Evolutionary conservation across 2,113 vertebrate genomes (phyloP).

Genomic region (Urocitellus parryii): DNA sequence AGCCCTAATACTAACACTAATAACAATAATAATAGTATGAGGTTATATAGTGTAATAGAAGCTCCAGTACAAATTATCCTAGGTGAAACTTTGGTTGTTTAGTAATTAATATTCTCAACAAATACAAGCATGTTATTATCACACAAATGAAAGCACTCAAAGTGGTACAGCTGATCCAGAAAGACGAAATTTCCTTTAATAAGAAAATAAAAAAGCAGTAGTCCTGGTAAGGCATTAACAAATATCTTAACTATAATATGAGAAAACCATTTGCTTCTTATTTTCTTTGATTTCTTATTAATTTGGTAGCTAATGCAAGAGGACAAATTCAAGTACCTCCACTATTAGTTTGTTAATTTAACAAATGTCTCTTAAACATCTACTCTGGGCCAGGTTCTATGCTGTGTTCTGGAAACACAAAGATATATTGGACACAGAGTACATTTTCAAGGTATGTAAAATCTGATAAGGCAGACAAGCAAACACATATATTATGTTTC

Average conservation of each 20-base stretch:
- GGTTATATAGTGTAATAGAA: not conserved
- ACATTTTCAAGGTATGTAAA: not conserved
- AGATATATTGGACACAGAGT: not conserved
- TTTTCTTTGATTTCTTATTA: not conserved
- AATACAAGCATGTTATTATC: not conserved
- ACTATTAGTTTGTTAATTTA: not conserved
- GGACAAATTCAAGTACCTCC: not conserved
- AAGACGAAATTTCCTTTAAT: not conserved
- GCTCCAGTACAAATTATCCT: not conserved
- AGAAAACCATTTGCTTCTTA: not conserved
- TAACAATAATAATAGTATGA: rapidly evolving
- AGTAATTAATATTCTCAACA: constrained; percentile 26
- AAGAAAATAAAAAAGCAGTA: not conserved
- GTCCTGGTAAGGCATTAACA: not conserved
- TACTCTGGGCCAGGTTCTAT: not conserved
- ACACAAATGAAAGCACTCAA: not conserved
- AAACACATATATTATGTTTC: constrained; percentile 1
- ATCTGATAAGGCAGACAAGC: not conserved
- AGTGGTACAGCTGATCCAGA: not conserved
- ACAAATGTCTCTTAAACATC: not conserved
- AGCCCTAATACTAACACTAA: not conserved
- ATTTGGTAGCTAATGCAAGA: not conserved
- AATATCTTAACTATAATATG: not conserved
- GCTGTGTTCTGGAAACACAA: not conserved
- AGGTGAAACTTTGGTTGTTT: not conserved